A percentile compares a stretch with the other conserved stretches of the same genome.
These are phyloP conservation scores for Drosophila ochracea DNA, from an alignment of 2,888 invertebrate species.

Conservation along the genomic window DNA sequence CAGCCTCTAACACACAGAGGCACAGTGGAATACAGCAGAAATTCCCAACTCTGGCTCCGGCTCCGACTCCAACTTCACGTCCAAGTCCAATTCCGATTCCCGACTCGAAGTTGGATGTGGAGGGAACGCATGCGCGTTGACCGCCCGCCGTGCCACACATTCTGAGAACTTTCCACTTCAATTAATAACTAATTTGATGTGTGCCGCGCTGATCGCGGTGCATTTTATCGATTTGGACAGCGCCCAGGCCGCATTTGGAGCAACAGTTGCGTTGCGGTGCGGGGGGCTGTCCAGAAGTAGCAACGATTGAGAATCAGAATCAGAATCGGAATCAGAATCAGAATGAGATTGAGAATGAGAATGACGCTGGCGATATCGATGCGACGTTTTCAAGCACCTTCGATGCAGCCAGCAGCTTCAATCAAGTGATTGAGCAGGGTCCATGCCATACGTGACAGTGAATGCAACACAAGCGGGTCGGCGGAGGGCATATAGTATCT, in stretches of 20 bases:
- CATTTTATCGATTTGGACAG: constrained; percentile 78
- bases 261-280: constrained; percentile 36
- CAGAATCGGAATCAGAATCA: not conserved
- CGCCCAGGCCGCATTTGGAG: constrained; percentile 65
- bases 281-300: constrained; percentile 15
- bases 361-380: constrained; percentile 54
- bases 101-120: constrained; percentile 1
- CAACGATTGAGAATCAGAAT: constrained; percentile 3
- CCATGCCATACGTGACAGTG: constrained; percentile 63
- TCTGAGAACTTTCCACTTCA: constrained; percentile 81
- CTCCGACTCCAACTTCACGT: not conserved
- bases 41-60: not conserved
- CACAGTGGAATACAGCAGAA: constrained; percentile 5
- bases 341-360: constrained; percentile 1
- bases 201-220: constrained; percentile 79
- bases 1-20: constrained; percentile 28
- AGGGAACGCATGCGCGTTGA: constrained; percentile 74
- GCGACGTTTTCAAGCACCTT: constrained; percentile 71
- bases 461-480: constrained; percentile 45
- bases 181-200: constrained; percentile 80
- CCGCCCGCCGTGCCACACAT: constrained; percentile 79
- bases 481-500: not conserved
- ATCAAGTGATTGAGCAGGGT: constrained; percentile 73
- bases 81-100: constrained; percentile 11
- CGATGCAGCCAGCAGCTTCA: constrained; percentile 52